Conservation (phyloP, 2,797 vertebrate genomes). For the Peromyscus aztecus region DNA sequence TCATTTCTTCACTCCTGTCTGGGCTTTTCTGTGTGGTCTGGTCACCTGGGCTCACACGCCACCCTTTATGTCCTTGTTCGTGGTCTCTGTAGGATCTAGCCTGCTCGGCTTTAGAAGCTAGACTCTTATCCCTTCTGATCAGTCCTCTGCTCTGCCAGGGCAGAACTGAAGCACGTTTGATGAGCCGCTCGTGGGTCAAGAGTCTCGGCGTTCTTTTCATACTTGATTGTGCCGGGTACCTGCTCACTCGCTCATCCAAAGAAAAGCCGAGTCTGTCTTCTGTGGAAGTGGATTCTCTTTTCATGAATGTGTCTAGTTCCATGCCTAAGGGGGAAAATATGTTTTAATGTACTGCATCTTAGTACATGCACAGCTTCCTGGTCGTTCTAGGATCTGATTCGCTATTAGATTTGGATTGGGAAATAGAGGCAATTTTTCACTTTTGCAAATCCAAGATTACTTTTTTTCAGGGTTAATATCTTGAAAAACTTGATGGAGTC, state of each 20-base stretch:
- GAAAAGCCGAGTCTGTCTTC: neutral
- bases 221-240: neutral
- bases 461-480: slow-evolving; percentile 37
- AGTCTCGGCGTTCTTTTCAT: neutral
- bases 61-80: neutral
- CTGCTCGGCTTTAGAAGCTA: neutral
- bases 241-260: neutral
- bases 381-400: neutral
- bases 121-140: neutral
- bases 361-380: neutral
- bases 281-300: neutral
- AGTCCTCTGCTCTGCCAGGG: neutral
- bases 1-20: neutral
- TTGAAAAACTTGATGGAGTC: slow-evolving; percentile 2
- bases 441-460: neutral
- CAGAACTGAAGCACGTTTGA: neutral
- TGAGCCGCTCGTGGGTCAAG: neutral
- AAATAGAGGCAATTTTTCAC: neutral
- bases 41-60: neutral
- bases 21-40: neutral
- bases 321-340: neutral
- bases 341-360: neutral
- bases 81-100: neutral
- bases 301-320: neutral
- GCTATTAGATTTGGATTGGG: slow-evolving; percentile 38